Evolutionary conservation across 1,140 invertebrate species (phyloP).

Genomic region (Agrilus planipennis): DNA sequence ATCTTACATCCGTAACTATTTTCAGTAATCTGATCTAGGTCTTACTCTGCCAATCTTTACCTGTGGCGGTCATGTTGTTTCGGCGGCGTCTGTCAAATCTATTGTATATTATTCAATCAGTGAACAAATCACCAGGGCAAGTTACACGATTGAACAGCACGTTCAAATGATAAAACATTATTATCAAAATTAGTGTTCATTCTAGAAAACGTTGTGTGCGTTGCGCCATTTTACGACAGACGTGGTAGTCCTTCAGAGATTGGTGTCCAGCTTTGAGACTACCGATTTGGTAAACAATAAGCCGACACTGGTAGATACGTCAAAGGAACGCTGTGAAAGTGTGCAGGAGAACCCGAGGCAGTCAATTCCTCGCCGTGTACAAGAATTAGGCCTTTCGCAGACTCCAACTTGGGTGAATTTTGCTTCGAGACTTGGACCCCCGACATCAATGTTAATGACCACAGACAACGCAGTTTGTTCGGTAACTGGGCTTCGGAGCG

Average conservation of each 20-base stretch:
- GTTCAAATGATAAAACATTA: slow-evolving; percentile 7
- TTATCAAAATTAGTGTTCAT: slow-evolving; percentile 7
- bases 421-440: slow-evolving; percentile 18
- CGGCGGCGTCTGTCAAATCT: slow-evolving; percentile 3
- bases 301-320: slow-evolving; percentile 7
- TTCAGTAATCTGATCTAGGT: too few relatives aligned
- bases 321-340: slow-evolving; percentile 10
- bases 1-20: too few relatives aligned
- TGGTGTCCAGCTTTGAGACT: slow-evolving; percentile 19
- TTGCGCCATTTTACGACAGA: background rate
- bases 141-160: slow-evolving; percentile 7
- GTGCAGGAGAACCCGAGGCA: slow-evolving; percentile 11
- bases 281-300: slow-evolving; percentile 6
- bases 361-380: slow-evolving; percentile 14
- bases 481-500: slow-evolving; percentile 20
- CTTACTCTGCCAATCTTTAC: too few relatives aligned
- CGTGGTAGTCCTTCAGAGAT: background rate
- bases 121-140: slow-evolving; percentile 5
- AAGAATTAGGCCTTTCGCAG: slow-evolving; percentile 14
- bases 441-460: slow-evolving; percentile 19
- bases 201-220: background rate
- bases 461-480: slow-evolving; percentile 18
- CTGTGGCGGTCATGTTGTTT: slow-evolving; percentile 2
- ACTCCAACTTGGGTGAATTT: slow-evolving; percentile 16
- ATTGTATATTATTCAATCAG: slow-evolving; percentile 4